A percentile compares a stretch with the other conserved stretches of the same genome.
Conservation (phyloP, 2,888 invertebrate genomes). For the Eupithecia tripunctaria region DNA sequence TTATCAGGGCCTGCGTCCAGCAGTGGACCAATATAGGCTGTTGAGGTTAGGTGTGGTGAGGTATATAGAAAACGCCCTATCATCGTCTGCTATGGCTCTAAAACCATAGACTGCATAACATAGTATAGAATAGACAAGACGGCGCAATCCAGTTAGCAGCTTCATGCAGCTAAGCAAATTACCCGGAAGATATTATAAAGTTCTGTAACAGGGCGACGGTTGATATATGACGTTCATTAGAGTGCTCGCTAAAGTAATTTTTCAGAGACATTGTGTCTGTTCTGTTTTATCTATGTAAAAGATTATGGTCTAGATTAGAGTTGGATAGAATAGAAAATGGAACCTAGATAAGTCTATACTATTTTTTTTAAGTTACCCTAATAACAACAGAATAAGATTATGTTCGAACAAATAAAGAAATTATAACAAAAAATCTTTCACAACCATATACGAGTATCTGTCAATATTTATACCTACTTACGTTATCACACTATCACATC, state of each 20-base stretch:
- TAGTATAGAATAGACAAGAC: neutral
- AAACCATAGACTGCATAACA: constrained; percentile 25
- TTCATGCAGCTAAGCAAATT: constrained; percentile 38
- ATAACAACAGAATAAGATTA: too few relatives aligned
- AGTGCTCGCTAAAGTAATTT: constrained; percentile 53
- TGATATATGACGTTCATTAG: constrained; percentile 62
- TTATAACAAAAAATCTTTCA: too few relatives aligned
- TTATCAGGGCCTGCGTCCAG: too few relatives aligned
- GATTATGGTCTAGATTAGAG: neutral
- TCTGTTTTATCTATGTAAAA: constrained; percentile 20
- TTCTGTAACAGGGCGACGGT: constrained; percentile 44
- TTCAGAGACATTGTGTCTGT: constrained; percentile 39
- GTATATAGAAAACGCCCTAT: too few relatives aligned
- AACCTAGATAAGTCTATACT: too few relatives aligned
- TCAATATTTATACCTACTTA: too few relatives aligned
- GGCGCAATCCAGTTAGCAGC: constrained; percentile 33
- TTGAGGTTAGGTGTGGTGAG: too few relatives aligned
- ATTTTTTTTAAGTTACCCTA: too few relatives aligned
- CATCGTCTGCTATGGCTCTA: neutral
- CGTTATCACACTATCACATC: too few relatives aligned
- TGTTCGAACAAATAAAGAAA: neutral
- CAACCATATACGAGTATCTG: too few relatives aligned
- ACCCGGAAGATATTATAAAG: constrained; percentile 44
- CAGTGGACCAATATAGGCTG: too few relatives aligned
- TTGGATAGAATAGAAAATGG: too few relatives aligned